phyloP scores from a whole-genome alignment of 2,113 vertebrate species.

The Macaca mulatta region DNA sequence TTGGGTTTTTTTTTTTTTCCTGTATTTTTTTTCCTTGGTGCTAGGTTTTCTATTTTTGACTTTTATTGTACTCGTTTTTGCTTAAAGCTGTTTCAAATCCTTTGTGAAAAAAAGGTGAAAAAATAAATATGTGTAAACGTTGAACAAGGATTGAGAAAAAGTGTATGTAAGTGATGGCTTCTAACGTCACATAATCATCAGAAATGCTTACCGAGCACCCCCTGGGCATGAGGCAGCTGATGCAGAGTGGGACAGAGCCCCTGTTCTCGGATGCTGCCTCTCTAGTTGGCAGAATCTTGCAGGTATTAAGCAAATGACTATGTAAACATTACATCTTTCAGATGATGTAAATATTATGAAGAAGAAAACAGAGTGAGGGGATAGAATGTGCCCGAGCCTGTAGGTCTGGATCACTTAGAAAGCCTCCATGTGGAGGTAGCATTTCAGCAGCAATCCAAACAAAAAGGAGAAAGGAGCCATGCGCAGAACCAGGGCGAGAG shows the following conservation, averaged over 20 bases:
- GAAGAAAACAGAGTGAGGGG: background rate
- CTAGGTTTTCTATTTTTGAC: background rate
- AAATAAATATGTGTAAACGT: background rate
- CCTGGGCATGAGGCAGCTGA: background rate
- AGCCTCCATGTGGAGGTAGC: background rate
- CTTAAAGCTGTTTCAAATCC: background rate
- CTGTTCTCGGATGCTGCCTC: background rate
- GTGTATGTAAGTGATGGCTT: background rate
- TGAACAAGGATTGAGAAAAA: background rate
- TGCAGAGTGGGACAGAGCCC: rapidly evolving
- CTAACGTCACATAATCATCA: background rate
- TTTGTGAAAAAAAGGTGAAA: background rate
- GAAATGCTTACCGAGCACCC: background rate
- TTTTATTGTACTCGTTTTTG: background rate
- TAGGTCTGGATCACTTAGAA: background rate
- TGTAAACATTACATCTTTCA: background rate
- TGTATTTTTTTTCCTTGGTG: background rate
- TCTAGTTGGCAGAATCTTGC: background rate
- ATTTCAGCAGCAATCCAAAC: background rate
- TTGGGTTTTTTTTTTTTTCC: background rate
- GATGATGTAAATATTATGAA: background rate
- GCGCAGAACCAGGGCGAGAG: background rate
- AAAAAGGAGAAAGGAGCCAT: background rate
- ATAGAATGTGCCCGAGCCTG: background rate
- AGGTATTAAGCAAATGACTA: background rate